These are phyloP conservation scores for Melieria crassipennis DNA, from an alignment of 2,888 invertebrate species.

Conservation along the genomic window DNA sequence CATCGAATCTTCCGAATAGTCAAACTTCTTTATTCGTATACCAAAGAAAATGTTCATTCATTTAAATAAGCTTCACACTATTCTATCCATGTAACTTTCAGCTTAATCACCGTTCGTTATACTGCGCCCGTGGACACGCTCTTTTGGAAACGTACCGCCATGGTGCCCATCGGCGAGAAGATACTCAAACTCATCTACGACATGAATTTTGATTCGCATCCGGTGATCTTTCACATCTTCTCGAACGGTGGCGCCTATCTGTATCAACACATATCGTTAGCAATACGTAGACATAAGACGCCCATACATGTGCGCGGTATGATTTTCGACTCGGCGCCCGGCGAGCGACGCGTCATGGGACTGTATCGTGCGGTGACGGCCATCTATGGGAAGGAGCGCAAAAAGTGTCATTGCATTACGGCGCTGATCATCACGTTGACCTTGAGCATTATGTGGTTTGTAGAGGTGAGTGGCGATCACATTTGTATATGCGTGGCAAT, in stretches of 20 bases:
- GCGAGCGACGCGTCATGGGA: slow-evolving; percentile 69
- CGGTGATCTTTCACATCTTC: slow-evolving; percentile 79
- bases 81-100: slow-evolving; percentile 52
- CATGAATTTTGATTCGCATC: slow-evolving; percentile 75
- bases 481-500: background rate
- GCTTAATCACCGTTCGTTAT: slow-evolving; percentile 77
- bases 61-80: too few relatives aligned
- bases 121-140: slow-evolving; percentile 75
- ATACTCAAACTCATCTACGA: slow-evolving; percentile 74
- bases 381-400: slow-evolving; percentile 70
- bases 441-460: slow-evolving; percentile 71
- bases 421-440: slow-evolving; percentile 68
- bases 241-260: slow-evolving; percentile 80
- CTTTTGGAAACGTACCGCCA: slow-evolving; percentile 72
- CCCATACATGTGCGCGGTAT: slow-evolving; percentile 70
- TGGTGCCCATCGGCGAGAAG: slow-evolving; percentile 72
- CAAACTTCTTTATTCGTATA: too few relatives aligned
- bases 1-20: too few relatives aligned
- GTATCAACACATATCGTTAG: slow-evolving; percentile 74
- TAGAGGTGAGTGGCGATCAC: slow-evolving; percentile 67
- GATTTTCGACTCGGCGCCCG: slow-evolving; percentile 79
- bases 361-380: slow-evolving; percentile 72
- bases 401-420: slow-evolving; percentile 69
- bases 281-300: slow-evolving; percentile 68
- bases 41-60: too few relatives aligned